These are phyloP conservation scores for Apoda limacodes DNA, from an alignment of 2,888 invertebrate genomes.

Conservation along the genomic window DNA sequence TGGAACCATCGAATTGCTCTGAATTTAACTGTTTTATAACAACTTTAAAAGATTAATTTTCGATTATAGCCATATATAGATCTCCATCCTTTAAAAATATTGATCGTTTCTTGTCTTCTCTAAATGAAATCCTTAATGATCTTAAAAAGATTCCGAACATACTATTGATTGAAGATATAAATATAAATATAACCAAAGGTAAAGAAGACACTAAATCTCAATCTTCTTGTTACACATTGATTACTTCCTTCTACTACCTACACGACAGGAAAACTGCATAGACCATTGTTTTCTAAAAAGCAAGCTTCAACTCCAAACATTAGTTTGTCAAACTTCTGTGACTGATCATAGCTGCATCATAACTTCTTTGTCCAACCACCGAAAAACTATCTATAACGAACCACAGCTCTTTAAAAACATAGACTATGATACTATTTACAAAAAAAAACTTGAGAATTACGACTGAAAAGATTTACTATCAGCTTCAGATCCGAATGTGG, in stretches of 20 bases:
- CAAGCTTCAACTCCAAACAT: not conserved
- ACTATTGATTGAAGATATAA: constrained; percentile 4
- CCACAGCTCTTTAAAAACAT: too few species aligned
- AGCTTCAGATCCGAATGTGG: too few species aligned
- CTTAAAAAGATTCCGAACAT: not conserved
- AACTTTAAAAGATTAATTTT: not conserved
- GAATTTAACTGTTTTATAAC: not conserved
- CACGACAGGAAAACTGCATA: constrained; percentile 5
- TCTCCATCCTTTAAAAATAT: too few species aligned
- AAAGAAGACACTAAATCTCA: constrained; percentile 4
- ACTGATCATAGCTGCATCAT: constrained; percentile 2
- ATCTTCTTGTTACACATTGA: constrained; percentile 1
- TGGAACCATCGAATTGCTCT: constrained; percentile 1
- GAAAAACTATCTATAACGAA: too few species aligned
- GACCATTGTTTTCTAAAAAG: constrained; percentile 6
- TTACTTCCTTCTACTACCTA: constrained; percentile 1
- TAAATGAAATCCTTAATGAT: not conserved
- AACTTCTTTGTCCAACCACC: too few species aligned
- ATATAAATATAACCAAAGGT: constrained; percentile 6
- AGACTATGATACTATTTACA: too few species aligned
- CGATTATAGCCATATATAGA: constrained; percentile 2
- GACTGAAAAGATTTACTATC: not conserved
- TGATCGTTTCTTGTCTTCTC: too few species aligned
- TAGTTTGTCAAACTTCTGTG: not conserved
- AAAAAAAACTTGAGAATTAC: too few species aligned